Evolutionary conservation across 2,113 vertebrate genomes (phyloP).

Genomic region (Suricata suricatta): DNA sequence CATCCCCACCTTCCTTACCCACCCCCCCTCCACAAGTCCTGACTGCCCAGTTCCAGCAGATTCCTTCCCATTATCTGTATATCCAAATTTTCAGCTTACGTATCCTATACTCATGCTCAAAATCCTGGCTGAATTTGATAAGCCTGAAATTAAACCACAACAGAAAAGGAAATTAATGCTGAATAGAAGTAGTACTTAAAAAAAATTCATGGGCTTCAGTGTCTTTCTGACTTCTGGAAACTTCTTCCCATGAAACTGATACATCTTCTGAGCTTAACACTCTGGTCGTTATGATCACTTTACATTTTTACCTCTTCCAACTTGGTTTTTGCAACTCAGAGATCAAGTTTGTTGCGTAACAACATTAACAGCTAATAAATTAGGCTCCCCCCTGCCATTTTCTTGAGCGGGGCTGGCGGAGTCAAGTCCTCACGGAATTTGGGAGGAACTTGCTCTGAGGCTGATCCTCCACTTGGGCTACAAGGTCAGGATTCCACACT

Average conservation of each 20-base stretch:
- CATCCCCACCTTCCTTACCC: background rate
- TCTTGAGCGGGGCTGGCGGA: background rate
- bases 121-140: background rate
- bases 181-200: background rate
- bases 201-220: background rate
- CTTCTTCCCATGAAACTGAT: background rate
- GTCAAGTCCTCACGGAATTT: background rate
- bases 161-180: background rate
- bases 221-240: slow-evolving; percentile 40
- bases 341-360: background rate
- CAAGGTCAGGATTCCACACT: background rate
- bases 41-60: background rate
- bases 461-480: background rate
- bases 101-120: background rate
- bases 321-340: background rate
- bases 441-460: background rate
- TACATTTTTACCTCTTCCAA: slow-evolving; percentile 31
- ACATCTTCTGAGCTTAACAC: slow-evolving; percentile 29
- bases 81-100: background rate
- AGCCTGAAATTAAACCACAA: background rate
- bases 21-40: background rate
- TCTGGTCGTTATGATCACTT: background rate
- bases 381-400: slow-evolving; percentile 22
- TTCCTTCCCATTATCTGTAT: background rate
- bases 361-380: slow-evolving; percentile 64